Base-by-base conservation (phyloP, 2,888 invertebrate genomes). In the Sycophila texana region DNA sequence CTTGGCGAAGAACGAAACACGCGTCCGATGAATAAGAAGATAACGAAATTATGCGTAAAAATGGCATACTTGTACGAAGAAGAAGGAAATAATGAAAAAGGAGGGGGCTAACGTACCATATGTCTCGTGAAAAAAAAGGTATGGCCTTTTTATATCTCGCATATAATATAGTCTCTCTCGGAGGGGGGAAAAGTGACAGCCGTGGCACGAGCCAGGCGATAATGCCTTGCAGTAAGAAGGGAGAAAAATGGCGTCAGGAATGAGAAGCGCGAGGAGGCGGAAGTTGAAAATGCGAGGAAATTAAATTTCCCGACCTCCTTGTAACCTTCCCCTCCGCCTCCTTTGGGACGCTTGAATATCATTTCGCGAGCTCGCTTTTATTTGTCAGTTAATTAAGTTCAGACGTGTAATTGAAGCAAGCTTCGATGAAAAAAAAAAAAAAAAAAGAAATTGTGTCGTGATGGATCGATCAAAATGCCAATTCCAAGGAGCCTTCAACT, bases 71-170 rank as follows among this genome's bases (percentile, higher is more conserved):
- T 26, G 53, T 13, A 14, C 51, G 53, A 53, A 53, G 13, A 55
- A 47, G 0, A 49, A 2, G 26, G n/a, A 39, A 13, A 53, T 22
- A 57, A 68, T 30, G 22, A 14, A 72, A 18, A 26, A 16, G 10
- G 10, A 49, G 10, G 14, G 14, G 13, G 7, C 7, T 4, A 60
- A 22, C 16, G 13, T 5, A 22, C 12, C 1, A 12, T 16, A 39
- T 70, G 74, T 68, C 26, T 65, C 60, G 39, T 16, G 30, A 61
- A 66, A 47, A 66, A 66, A 47, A 66, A 77, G 51, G 39, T 10
- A 68, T 67, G 39, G 61, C 47, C 67, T 55, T 30, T 75, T 65
- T 53, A 51, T 57, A 18, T 20, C 51, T 49, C 39, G 61, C 20
- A 18, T 58, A 14, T 47, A 53, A 26, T 10, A 39, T n/a, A 4